Conservation (phyloP, 2,797 vertebrate genomes). For the Clangula hyemalis region DNA sequence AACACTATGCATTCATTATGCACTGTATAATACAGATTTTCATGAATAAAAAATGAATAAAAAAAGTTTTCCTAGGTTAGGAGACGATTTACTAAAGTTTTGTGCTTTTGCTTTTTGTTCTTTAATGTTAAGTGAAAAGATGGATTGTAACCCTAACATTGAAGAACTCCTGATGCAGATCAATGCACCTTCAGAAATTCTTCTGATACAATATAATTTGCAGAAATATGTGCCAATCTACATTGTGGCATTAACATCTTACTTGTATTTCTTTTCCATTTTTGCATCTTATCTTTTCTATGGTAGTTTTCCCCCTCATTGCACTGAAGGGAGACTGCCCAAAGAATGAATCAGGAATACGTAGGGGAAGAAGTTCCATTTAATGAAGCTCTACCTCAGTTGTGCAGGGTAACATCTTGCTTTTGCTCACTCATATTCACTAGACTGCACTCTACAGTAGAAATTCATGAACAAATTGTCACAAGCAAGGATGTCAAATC, state of each 20-base stretch:
- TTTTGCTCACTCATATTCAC: background rate
- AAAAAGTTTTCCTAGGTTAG: background rate
- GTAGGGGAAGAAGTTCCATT: background rate
- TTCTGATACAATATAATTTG: background rate
- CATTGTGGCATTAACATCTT: background rate
- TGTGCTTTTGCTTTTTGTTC: background rate
- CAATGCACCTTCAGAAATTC: background rate
- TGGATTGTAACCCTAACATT: background rate
- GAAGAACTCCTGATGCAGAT: background rate
- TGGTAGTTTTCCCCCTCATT: background rate
- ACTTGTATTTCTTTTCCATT: background rate
- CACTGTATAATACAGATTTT: background rate
- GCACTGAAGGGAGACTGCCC: background rate
- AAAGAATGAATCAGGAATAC: background rate
- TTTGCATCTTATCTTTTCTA: background rate
- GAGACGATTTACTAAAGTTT: background rate
- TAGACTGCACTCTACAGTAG: background rate
- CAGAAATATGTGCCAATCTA: background rate
- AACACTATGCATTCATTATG: background rate
- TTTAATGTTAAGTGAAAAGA: background rate
- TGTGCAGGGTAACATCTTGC: background rate
- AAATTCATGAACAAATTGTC: background rate
- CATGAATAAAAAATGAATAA: background rate
- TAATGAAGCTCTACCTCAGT: background rate
- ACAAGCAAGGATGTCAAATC: background rate